Base-by-base conservation (phyloP, 2,113 vertebrate species). In the Ochotona princeps region DNA sequence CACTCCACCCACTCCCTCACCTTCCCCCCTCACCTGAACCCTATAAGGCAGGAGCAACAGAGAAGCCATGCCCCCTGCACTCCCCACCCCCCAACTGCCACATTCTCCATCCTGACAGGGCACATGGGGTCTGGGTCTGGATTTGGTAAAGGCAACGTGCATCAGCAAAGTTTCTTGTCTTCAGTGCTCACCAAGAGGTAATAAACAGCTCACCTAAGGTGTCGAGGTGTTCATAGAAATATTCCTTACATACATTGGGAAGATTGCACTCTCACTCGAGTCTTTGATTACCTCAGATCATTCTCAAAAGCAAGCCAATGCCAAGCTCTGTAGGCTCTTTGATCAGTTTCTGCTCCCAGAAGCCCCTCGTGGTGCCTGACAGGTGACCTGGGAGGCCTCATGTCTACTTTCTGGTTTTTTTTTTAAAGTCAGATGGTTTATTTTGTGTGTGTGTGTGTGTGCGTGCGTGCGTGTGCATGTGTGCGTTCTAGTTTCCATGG, bases 251-350 rank as follows among this genome's bases (percentile, higher is more conserved):
- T 97, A 95, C 76, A 92, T 97, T 82, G 67, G 38, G 91, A 92
- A 96, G 92, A 97, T n/a, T 97, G 83, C 23, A 92, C 44, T 32
- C 91, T 97, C 38, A 44, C 92, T 97, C 57, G 73, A 96, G 84
- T 97, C 96, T 98, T 93, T 97, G 97, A 97, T 96, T 98, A 98
- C 98, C 97, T 98, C 97, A 97, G 96, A 97, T 97, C 95, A 96
- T 83, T 96, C 83, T 95, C 1, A 69, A 93, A 95, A 96, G 82
- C 72, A 96, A 95, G 94, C 91, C 95, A 95, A 75, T 83, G 83
- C 79, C 61, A 80, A 93, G 96, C 75, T 97, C 86, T 70, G 87
- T 94, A 96, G 96, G 95, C 90, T 63, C 49, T 96, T 97, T 94
- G 75, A 61, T 94, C 94, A 93, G 6, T 97, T 95, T 89, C 94